phyloP scores from a whole-genome alignment of 2,113 vertebrate genomes.

The Lophius piscatorius region DNA sequence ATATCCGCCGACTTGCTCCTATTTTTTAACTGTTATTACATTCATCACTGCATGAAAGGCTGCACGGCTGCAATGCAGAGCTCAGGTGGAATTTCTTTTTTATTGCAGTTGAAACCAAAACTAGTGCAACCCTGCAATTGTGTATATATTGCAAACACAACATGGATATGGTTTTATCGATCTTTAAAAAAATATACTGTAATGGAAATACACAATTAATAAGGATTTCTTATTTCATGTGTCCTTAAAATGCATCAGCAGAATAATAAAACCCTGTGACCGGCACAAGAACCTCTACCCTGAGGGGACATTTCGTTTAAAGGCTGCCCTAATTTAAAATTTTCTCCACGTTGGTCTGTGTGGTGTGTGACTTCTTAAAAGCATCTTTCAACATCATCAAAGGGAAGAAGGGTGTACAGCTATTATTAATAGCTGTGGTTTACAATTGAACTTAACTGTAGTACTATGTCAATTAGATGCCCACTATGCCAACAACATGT shows the following conservation, averaged over 20 bases:
- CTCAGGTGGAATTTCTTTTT: conserved; percentile 50
- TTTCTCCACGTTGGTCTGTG: conserved; percentile 1
- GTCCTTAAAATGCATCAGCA: conserved; percentile 4
- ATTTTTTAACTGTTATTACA: conserved; percentile 63
- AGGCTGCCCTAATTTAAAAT: conserved; percentile 23
- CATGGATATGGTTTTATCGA: background rate
- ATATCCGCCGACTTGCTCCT: conserved; percentile 41
- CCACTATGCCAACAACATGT: conserved; percentile 34
- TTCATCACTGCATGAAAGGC: conserved; percentile 51
- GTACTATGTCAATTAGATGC: conserved; percentile 42
- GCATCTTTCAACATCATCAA: conserved; percentile 14
- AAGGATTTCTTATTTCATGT: background rate
- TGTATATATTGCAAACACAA: background rate
- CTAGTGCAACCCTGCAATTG: background rate
- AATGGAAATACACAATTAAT: background rate
- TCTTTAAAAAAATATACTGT: background rate
- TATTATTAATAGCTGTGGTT: conserved; percentile 37
- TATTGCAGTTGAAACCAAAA: conserved; percentile 24
- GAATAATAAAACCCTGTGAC: conserved; percentile 16
- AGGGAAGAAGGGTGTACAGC: conserved; percentile 9
- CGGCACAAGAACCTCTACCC: conserved; percentile 7
- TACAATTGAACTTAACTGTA: conserved; percentile 18
- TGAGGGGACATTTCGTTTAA: conserved; percentile 1
- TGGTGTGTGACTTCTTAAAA: conserved; percentile 15
- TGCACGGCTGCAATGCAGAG: conserved; percentile 30